Base-by-base conservation (phyloP, 2,888 invertebrate species). In the Tachystola acroxantha region DNA sequence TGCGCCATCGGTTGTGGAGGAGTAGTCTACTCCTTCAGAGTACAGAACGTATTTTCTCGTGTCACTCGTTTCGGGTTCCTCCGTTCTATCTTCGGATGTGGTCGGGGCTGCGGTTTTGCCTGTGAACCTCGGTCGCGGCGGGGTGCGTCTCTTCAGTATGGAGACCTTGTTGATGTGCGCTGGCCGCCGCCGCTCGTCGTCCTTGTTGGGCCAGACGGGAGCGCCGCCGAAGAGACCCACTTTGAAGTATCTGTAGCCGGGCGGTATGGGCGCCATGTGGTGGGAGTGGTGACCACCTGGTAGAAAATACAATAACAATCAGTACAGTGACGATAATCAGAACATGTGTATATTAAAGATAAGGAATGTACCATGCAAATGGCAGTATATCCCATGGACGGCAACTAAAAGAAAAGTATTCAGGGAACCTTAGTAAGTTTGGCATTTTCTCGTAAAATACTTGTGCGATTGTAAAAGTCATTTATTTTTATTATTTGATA, bases 211-310 rank as follows among this genome's bases (percentile, higher is more conserved):
- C 92, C 92, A 92, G 77, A 91, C 89, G 1, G 92, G 91, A 0
- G 92, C 88, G 3, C 92, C 92, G 12, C 93, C 93, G 42, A 89
- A 71, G 2, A 93, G 73, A 41, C 87, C 93, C 2, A 90, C 78
- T 54, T 89, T 90, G 49, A 88, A 84, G 64, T 90, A 91, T 30
- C 90, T 80, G 54, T 90, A 90, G 37, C 88, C 84, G 13, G 89
- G 85, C 1, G 90, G 89, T n/a, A 88, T 57, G 0, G 91, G 91
- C 32, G 91, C 81, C 0, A 43, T 47, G 63, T 89, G 90, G 28
- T 73, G 65, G 0, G 88, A 85, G 50, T 88, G 88, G 7, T 88
- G 88, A 2, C 88, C 88, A 12, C 40, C 40, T 41, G 19, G 14
- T 7, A 12, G 20, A 10, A 19, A n/a, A 29, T 2, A 30, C 13